Base-by-base conservation (phyloP, 2,113 vertebrate genomes). In the Nesoenas mayeri region DNA sequence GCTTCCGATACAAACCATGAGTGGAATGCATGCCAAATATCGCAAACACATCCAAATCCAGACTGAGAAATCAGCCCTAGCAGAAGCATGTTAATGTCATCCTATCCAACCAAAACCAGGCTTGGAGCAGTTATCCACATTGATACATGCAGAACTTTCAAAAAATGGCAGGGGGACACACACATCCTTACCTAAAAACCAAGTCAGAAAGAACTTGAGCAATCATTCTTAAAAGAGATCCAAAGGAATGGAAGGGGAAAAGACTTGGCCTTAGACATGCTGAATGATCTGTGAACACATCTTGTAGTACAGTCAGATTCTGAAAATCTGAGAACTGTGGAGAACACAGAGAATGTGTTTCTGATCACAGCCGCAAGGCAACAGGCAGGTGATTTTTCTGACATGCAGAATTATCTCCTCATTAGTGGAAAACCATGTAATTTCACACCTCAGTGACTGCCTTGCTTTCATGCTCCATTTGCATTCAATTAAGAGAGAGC, bases 351-450 rank as follows among this genome's bases (percentile, higher is more conserved):
- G 34, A 82, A 88, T 3, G 34, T 25, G n/a, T 54, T 81, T 71
- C 61, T 57, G 79, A 95, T 89, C 89, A 65, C 84, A 71, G 91
- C 53, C 79, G 24, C 79, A 83, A 56, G 58, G 75, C 79, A 87
- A 79, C 57, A 77, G 89, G 93, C 88, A 81, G 69, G 69, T 85
- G 73, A 91, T 88, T 85, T 60, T 81, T 81, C 65, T 92, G 92
- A 81, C 90, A 94, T 57, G 79, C 85, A 92, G 79, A 88, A 93
- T 91, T 93, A 88, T 86, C 71, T 90, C 75, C 93, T 94, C 85
- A 42, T 96, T 95, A 96, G 90, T 72, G 77, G 64, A 75, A 91
- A n/a, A 60, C 51, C 65, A n/a, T 82, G 74, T 60, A 20, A 57
- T 96, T 91, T 94, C 85, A 92, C 82, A 92, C 88, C 88, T 83